Evolutionary conservation across 2,113 vertebrate genomes (phyloP).

Genomic region (Phalacrocorax brasilianus): DNA sequence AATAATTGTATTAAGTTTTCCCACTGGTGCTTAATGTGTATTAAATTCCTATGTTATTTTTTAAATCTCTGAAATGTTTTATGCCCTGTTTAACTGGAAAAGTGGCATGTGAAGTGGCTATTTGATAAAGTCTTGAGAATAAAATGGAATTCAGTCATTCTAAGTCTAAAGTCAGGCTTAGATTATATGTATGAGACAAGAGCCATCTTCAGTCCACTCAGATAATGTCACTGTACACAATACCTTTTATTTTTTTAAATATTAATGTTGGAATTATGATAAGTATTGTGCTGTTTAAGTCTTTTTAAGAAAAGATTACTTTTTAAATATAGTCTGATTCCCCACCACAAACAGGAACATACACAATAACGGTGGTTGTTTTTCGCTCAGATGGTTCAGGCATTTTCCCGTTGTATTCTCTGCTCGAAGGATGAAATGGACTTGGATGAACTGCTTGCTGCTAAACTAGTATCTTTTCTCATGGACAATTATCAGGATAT

Average conservation of each 20-base stretch:
- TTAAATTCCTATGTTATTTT: neutral
- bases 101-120: neutral
- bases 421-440: slow-evolving; percentile 86
- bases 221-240: neutral
- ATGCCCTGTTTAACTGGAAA: neutral
- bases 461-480: slow-evolving; percentile 84
- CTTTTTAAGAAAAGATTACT: neutral
- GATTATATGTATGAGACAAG: neutral
- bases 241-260: too few relatives aligned
- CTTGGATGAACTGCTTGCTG: slow-evolving; percentile 85
- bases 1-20: neutral
- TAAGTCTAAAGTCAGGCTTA: neutral
- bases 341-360: neutral
- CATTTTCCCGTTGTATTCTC: slow-evolving; percentile 85
- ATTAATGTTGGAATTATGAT: neutral
- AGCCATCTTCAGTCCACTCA: neutral
- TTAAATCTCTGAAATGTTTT: neutral
- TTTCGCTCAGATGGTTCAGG: slow-evolving; percentile 80
- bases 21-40: neutral
- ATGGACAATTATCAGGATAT: slow-evolving; percentile 84
- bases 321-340: neutral
- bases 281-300: neutral
- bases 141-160: neutral
- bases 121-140: neutral
- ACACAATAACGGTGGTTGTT: neutral